phyloP scores from a whole-genome alignment of 2,113 vertebrate species.

The Paralichthys olivaceus region DNA sequence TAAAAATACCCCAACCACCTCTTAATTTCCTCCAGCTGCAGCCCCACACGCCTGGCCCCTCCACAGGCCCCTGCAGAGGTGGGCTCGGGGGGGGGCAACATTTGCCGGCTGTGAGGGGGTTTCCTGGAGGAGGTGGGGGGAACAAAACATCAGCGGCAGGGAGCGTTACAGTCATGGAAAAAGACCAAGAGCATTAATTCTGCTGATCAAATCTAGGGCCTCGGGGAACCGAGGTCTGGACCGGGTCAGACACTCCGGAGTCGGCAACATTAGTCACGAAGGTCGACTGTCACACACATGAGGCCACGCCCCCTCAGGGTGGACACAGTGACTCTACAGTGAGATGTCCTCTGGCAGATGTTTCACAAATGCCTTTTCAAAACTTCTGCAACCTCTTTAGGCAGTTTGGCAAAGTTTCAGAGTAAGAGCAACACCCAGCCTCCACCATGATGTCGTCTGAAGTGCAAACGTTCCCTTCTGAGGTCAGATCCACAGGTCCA shows the following conservation, averaged over 20 bases:
- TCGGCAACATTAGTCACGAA: constrained; percentile 63
- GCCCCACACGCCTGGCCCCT: constrained; percentile 32
- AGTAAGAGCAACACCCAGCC: too few relatives aligned
- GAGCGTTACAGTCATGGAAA: constrained; percentile 56
- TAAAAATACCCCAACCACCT: constrained; percentile 73
- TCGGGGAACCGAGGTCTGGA: constrained; percentile 41
- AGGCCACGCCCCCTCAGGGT: constrained; percentile 25
- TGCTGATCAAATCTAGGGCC: constrained; percentile 60
- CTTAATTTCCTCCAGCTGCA: constrained; percentile 78
- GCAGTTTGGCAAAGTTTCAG: too few relatives aligned
- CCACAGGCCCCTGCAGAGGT: constrained; percentile 51
- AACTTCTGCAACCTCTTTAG: background rate
- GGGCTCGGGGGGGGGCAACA: constrained; percentile 32
- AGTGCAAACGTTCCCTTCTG: too few relatives aligned
- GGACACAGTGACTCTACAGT: constrained; percentile 2
- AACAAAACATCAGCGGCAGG: constrained; percentile 34
- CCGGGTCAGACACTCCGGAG: constrained; percentile 70
- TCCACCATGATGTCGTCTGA: too few relatives aligned
- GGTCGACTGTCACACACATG: constrained; percentile 29
- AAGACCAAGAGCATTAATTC: constrained; percentile 60
- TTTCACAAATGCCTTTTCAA: background rate
- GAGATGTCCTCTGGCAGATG: background rate
- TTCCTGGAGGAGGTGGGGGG: constrained; percentile 30
- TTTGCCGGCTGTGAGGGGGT: constrained; percentile 32
- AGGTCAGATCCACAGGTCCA: too few relatives aligned